A percentile compares a stretch with the other conserved stretches of the same genome.
phyloP scores from a whole-genome alignment of 2,113 vertebrate genomes.

The Cettia cetti region DNA sequence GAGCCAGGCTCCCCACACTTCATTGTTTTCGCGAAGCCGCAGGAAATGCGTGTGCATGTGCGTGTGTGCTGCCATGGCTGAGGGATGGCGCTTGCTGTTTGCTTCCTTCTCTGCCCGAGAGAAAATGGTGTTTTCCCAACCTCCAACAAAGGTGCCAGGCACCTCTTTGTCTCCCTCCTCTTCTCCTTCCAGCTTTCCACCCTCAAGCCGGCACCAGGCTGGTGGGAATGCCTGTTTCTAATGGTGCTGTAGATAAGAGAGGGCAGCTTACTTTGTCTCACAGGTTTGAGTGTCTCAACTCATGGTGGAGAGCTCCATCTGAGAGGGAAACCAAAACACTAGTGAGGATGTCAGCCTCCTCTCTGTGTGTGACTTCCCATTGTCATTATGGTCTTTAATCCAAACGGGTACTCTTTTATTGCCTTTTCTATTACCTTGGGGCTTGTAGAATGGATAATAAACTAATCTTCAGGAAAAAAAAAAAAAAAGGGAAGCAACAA shows the following conservation, averaged over 20 bases:
- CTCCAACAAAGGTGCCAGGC: neutral
- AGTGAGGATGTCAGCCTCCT: neutral
- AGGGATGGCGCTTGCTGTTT: neutral
- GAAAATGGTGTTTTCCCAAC: neutral
- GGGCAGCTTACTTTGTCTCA: neutral
- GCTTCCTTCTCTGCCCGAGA: neutral
- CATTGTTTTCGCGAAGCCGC: neutral
- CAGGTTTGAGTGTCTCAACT: neutral
- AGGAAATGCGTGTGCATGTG: constrained; percentile 45
- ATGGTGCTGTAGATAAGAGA: neutral
- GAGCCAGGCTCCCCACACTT: neutral
- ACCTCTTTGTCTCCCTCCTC: neutral
- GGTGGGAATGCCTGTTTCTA: neutral
- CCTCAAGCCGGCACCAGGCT: accelerated
- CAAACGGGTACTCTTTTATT: neutral
- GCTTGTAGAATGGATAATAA: neutral
- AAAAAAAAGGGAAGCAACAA: neutral
- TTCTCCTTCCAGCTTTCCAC: neutral
- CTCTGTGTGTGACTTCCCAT: neutral
- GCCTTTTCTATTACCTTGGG: neutral
- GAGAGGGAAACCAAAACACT: neutral
- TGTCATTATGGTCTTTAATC: neutral
- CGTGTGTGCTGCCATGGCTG: constrained; percentile 1
- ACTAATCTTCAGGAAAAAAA: neutral
- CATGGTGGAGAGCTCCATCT: neutral